Percentiles rank a stretch among this genome's conserved stretches.
Evolutionary conservation across 35 echinoderm and acorn worm genomes (phyloP).

Genomic region (Strongylocentrotus purpuratus): DNA sequence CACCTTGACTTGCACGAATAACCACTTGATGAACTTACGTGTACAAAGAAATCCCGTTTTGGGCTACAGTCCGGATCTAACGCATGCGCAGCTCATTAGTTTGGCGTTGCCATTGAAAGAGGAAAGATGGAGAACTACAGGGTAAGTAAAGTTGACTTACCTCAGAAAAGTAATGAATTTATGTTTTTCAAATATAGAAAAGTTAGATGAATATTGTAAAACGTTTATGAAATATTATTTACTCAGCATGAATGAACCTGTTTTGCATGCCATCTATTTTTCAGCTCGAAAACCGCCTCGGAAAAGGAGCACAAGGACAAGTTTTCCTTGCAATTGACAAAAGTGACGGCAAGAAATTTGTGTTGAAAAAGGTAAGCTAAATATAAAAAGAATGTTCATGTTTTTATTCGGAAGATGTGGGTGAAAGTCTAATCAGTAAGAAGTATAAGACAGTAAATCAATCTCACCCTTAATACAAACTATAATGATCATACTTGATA

Average conservation of each 20-base stretch:
- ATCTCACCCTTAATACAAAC: too few relatives aligned
- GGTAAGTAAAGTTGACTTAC: constrained; percentile 16
- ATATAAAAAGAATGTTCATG: not conserved
- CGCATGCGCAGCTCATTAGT: constrained; percentile 31
- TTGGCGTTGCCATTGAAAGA: constrained; percentile 49
- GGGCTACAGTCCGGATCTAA: not conserved
- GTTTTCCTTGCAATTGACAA: constrained; percentile 86
- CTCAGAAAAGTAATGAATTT: not conserved
- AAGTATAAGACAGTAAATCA: too few relatives aligned
- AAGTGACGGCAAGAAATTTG: constrained; percentile 54
- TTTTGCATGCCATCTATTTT: constrained; percentile 40
- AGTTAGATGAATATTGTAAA: not conserved
- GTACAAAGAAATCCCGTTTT: constrained; percentile 1
- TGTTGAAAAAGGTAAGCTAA: constrained; percentile 90
- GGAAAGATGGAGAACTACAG: constrained; percentile 56
- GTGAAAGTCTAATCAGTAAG: too few relatives aligned
- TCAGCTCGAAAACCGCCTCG: constrained; percentile 88
- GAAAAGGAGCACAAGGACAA: constrained; percentile 96
- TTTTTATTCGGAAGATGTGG: too few relatives aligned
- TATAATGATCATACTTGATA: too few relatives aligned
- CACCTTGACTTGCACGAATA: too few relatives aligned
- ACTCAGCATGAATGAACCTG: not conserved
- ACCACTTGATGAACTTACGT: not conserved
- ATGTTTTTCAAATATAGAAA: not conserved
- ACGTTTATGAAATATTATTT: not conserved